Evolutionary conservation across 2,888 invertebrate genomes (phyloP).

Genomic region (Nymphalis urticae): DNA sequence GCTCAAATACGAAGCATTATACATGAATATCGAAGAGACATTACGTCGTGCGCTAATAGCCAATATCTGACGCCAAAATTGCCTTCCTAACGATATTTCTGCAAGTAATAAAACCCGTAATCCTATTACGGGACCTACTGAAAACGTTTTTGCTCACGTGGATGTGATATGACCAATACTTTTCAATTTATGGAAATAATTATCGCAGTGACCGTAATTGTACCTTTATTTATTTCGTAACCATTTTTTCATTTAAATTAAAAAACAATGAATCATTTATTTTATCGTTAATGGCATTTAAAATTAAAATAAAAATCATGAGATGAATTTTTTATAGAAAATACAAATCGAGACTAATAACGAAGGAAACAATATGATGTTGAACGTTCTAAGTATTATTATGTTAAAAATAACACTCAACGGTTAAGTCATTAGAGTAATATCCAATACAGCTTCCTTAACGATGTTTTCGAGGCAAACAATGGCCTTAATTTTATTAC

Average conservation of each 20-base stretch:
- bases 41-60: constrained; percentile 75
- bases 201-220: background rate
- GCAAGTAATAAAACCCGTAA: constrained; percentile 77
- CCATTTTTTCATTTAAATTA: constrained; percentile 5
- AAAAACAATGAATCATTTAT: background rate
- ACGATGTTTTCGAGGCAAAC: constrained; percentile 63
- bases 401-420: constrained; percentile 18
- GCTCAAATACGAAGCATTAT: constrained; percentile 56
- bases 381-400: background rate
- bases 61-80: constrained; percentile 79
- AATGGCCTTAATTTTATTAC: constrained; percentile 63
- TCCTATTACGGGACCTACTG: constrained; percentile 63
- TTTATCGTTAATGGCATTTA: background rate
- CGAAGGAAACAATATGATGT: no score
- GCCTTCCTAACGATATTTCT: constrained; percentile 79
- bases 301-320: background rate
- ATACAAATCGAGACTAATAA: background rate
- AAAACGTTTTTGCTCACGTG: constrained; percentile 59
- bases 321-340: background rate
- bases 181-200: constrained; percentile 12
- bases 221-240: background rate
- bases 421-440: constrained; percentile 29
- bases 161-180: constrained; percentile 19
- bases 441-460: constrained; percentile 41
- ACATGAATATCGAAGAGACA: constrained; percentile 72